Base-by-base conservation (phyloP, 2,113 vertebrate genomes). In the Eudyptes chrysolophus region DNA sequence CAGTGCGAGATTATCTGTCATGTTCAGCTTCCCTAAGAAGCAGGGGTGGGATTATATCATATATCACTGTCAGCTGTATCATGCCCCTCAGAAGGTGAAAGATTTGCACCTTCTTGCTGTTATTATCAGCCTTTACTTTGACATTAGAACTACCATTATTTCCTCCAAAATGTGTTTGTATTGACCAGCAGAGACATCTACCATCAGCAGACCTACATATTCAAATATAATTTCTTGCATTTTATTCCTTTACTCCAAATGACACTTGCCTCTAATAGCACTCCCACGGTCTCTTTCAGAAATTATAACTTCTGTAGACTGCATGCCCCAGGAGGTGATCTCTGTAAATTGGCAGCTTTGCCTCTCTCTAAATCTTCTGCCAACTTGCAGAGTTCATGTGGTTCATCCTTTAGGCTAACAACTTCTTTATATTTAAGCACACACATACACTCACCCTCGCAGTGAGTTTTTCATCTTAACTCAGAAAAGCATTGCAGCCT, bases 321-420 rank as follows among this genome's bases (percentile, higher is more conserved):
- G 65, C 27, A 24, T 88, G 62, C 66, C 69, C 38, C 49, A 25
- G 62, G 75, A 90, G 70, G 26, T 46, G 32, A 54, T 95, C 62
- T 81, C 70, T 89, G 54, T n/a, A 70, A 83, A 81, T 32, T 93
- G 77, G 81, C 68, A 92, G 62, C 36, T 90, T 88, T 80, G 66
- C 87, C 68, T 75, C 76, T 94, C 76, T 75, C 57, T 92, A 92
- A 90, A 84, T 87, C 84, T 92, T 91, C 62, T 90, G 88, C 79
- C 87, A 86, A 32, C 86, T 58, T 42, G 26, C 54, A 55, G 77
- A 78, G 55, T 72, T 71, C 46, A 16, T 38, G 49, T 36, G 40
- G 49, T 72, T 94, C 34, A 25, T 80, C 92, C 64, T 77, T 54
- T 19, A 74, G 58, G 52, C 44, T 58, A 76, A n/a, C 25, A 71